These are phyloP conservation scores for Perizoma affinitatum DNA, from an alignment of 2,888 invertebrate genomes.

Conservation along the genomic window DNA sequence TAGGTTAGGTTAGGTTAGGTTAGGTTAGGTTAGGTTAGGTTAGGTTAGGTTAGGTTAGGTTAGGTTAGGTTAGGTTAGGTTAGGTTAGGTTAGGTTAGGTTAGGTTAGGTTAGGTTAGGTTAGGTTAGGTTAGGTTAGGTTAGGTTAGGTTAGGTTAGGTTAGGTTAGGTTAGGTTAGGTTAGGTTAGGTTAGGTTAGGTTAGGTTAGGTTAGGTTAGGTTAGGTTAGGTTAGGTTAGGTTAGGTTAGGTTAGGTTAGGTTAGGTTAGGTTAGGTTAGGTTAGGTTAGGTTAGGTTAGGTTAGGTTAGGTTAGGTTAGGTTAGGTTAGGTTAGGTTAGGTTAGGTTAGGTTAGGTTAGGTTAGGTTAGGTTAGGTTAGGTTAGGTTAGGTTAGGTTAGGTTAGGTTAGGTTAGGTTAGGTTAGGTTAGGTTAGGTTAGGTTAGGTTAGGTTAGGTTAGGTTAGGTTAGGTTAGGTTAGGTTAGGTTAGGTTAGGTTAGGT, in stretches of 20 bases:
- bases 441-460: slow-evolving; percentile 8
- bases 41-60: slow-evolving; percentile 13
- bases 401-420: slow-evolving; percentile 8
- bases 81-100: slow-evolving; percentile 10
- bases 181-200: slow-evolving; percentile 8
- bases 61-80: slow-evolving; percentile 13
- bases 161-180: slow-evolving; percentile 8
- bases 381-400: slow-evolving; percentile 8
- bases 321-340: slow-evolving; percentile 8
- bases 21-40: slow-evolving; percentile 13
- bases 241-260: slow-evolving; percentile 8
- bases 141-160: slow-evolving; percentile 6
- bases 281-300: slow-evolving; percentile 8
- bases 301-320: slow-evolving; percentile 8
- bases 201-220: slow-evolving; percentile 7
- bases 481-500: slow-evolving; percentile 8
- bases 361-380: slow-evolving; percentile 7
- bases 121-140: slow-evolving; percentile 8
- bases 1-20: slow-evolving; percentile 13
- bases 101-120: slow-evolving; percentile 8
- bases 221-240: slow-evolving; percentile 8
- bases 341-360: slow-evolving; percentile 8
- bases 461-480: slow-evolving; percentile 8
- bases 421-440: slow-evolving; percentile 8
- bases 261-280: slow-evolving; percentile 8